A percentile compares a stretch with the other conserved stretches of the same genome.
These are phyloP conservation scores for Coryphaenoides rupestris DNA, from an alignment of 2,113 vertebrate species.

Conservation along the genomic window DNA sequence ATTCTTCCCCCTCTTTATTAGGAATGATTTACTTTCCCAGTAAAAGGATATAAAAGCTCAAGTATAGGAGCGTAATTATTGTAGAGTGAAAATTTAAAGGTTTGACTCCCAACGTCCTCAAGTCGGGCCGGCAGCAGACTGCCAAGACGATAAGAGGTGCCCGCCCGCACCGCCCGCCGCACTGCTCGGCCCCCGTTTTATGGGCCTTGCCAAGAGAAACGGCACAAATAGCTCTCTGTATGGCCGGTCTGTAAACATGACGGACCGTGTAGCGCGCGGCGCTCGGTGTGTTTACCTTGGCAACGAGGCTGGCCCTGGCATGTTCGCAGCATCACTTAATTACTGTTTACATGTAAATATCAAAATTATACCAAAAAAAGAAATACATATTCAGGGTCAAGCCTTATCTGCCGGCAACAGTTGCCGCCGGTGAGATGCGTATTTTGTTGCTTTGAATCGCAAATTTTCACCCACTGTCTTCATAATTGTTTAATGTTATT, in stretches of 20 bases:
- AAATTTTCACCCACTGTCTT: conserved; percentile 70
- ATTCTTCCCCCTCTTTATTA: conserved; percentile 5
- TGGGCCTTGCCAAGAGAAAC: conserved; percentile 62
- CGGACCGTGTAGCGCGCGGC: conserved; percentile 64
- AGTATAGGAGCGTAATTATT: conserved; percentile 76
- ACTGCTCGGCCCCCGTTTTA: conserved; percentile 68
- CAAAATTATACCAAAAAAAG: conserved; percentile 68
- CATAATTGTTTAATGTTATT: conserved; percentile 76
- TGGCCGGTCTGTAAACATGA: conserved; percentile 69
- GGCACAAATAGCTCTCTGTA: conserved; percentile 64
- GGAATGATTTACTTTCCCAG: conserved; percentile 78
- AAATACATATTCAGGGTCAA: conserved; percentile 74
- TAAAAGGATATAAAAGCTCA: conserved; percentile 80
- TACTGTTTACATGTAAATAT: conserved; percentile 75
- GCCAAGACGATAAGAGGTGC: conserved; percentile 65
- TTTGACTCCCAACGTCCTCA: conserved; percentile 78
- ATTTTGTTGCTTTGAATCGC: conserved; percentile 76
- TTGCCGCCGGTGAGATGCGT: conserved; percentile 57
- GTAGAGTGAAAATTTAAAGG: conserved; percentile 77
- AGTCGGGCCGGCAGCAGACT: conserved; percentile 69
- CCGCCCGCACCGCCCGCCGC: conserved; percentile 53
- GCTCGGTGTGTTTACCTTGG: conserved; percentile 70
- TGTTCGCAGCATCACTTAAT: conserved; percentile 62
- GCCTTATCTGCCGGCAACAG: conserved; percentile 74
- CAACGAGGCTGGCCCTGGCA: conserved; percentile 62